Conservation (phyloP, 2,113 vertebrate genomes). For the Strigops habroptila region DNA sequence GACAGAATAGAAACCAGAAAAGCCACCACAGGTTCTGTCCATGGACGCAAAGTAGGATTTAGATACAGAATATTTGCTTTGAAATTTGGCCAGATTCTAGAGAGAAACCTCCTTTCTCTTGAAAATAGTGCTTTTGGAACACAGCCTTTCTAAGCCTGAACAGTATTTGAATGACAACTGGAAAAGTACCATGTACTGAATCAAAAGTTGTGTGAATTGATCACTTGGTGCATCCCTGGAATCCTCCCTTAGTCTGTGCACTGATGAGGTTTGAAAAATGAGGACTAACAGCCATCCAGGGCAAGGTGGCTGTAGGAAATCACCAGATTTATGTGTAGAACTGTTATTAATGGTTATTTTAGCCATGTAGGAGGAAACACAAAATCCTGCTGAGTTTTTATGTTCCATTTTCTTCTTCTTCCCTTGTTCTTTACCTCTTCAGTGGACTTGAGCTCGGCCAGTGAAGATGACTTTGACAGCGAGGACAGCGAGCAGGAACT, state of each 20-base stretch:
- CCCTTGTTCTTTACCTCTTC: background rate
- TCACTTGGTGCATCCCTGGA: background rate
- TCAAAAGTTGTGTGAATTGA: background rate
- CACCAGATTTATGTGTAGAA: background rate
- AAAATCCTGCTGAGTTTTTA: background rate
- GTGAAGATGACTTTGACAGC: slow-evolving; percentile 98
- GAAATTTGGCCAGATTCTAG: background rate
- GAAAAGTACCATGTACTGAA: rapidly evolving
- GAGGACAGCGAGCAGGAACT: slow-evolving; percentile 98
- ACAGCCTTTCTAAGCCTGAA: background rate
- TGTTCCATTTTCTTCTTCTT: background rate
- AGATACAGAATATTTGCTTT: background rate
- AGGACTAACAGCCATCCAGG: background rate
- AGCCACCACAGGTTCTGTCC: background rate
- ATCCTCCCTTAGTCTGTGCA: background rate
- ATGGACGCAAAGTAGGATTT: background rate
- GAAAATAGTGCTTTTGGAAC: background rate
- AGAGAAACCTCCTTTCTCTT: background rate
- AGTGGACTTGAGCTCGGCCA: slow-evolving; percentile 98
- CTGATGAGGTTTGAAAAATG: background rate
- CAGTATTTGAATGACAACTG: background rate
- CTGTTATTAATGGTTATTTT: background rate
- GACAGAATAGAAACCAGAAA: background rate
- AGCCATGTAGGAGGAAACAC: background rate
- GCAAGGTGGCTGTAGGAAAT: background rate